Evolutionary conservation across 1,140 invertebrate genomes (phyloP).

Genomic region (Bradynema listronoti): DNA sequence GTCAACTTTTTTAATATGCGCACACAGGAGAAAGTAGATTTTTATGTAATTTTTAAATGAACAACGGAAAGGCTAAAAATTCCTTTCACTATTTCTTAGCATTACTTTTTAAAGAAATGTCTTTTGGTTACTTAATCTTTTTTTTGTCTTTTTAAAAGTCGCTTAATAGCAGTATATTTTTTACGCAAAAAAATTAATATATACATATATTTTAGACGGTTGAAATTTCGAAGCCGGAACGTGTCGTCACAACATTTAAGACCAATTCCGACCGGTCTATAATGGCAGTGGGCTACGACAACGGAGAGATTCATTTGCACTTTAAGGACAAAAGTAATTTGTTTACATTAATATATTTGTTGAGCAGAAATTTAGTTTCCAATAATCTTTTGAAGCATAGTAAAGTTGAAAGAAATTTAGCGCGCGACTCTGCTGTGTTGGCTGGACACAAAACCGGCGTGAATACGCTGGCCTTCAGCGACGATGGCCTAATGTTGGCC

Average conservation of each 20-base stretch:
- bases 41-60: too few species aligned
- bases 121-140: too few species aligned
- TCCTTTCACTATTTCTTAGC: too few species aligned
- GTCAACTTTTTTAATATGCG: constrained; percentile 87
- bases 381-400: too few species aligned
- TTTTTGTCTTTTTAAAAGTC: too few species aligned
- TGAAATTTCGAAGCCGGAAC: constrained; percentile 34
- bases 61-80: too few species aligned
- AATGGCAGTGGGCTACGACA: constrained; percentile 81
- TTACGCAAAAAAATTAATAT: too few species aligned
- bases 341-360: too few species aligned
- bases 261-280: constrained; percentile 63
- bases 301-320: constrained; percentile 79
- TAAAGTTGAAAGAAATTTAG: too few species aligned
- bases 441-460: constrained; percentile 80
- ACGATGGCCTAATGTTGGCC: constrained; percentile 71
- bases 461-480: constrained; percentile 74
- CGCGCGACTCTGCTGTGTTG: constrained; percentile 69
- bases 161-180: too few species aligned
- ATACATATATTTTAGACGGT: constrained; percentile 34
- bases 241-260: constrained; percentile 38
- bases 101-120: too few species aligned
- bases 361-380: too few species aligned
- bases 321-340: constrained; percentile 42
- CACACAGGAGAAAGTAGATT: constrained; percentile 81